phyloP scores from a whole-genome alignment of 2,888 invertebrate species.

The Hirudinaria manillensis region DNA sequence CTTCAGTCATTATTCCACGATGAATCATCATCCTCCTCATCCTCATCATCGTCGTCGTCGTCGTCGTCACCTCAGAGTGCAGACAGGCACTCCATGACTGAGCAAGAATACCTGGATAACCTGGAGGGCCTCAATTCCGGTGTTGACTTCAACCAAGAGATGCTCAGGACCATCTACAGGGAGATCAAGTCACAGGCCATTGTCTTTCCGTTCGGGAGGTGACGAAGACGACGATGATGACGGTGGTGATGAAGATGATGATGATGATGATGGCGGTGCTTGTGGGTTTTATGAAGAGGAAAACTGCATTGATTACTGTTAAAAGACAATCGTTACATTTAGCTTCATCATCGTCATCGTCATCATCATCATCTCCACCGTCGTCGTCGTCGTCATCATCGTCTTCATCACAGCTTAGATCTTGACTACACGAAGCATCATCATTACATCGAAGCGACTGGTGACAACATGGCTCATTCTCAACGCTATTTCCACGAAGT shows the following conservation, averaged over 20 bases:
- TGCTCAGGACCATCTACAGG: constrained; percentile 16
- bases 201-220: not conserved
- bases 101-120: constrained; percentile 5
- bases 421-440: too few species aligned
- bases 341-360: too few species aligned
- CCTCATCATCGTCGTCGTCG: constrained; percentile 17
- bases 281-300: not conserved
- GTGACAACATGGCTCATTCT: not conserved
- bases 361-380: too few species aligned
- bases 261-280: not conserved
- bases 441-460: too few species aligned
- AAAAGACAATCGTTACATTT: too few species aligned
- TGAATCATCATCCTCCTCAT: constrained; percentile 24
- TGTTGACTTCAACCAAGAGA: not conserved
- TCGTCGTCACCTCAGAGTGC: not conserved
- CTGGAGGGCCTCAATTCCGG: constrained; percentile 8
- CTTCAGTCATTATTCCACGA: too few species aligned
- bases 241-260: not conserved
- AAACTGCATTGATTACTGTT: too few species aligned
- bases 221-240: not conserved
- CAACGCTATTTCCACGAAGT: not conserved
- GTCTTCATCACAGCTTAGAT: too few species aligned
- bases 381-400: too few species aligned
- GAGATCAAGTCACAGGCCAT: not conserved
- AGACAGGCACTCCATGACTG: not conserved